phyloP scores from a whole-genome alignment of 53 echinoderm and acorn worm genomes.

The Paelopatides confundens region DNA sequence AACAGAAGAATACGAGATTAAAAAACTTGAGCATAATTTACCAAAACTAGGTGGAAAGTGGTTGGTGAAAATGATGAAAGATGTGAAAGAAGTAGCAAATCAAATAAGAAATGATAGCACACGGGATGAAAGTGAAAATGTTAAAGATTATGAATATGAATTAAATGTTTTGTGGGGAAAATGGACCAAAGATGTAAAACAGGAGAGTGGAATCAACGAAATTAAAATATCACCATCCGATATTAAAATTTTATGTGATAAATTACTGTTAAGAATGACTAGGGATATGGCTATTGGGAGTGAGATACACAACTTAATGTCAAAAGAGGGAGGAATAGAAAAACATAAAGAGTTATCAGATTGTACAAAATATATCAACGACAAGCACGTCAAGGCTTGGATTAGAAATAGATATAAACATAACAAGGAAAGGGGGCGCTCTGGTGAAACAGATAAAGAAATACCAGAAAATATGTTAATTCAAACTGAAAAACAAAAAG shows the following conservation, averaged over 20 bases:
- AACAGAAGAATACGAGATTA: background rate
- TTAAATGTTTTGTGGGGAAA: background rate
- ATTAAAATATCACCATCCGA: background rate
- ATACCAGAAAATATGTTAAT: background rate
- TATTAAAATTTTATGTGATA: background rate
- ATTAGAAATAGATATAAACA: no score
- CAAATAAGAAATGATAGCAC: background rate
- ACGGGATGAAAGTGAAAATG: no score
- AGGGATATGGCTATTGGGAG: constrained; percentile 24
- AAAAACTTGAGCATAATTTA: background rate
- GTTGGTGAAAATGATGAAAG: background rate
- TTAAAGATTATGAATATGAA: no score
- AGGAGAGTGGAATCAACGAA: background rate
- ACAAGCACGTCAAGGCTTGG: background rate
- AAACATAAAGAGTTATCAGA: background rate
- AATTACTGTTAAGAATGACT: background rate
- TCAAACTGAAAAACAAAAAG: no score
- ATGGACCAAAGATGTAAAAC: background rate
- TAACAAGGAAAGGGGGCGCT: no score
- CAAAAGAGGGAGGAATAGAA: constrained; percentile 8
- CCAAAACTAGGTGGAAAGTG: constrained; percentile 7
- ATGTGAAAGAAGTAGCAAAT: background rate
- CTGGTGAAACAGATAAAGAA: background rate
- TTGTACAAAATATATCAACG: background rate
- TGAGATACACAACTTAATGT: background rate